These are phyloP conservation scores for Xyrichtys novacula DNA, from an alignment of 2,797 vertebrate species.

Conservation along the genomic window DNA sequence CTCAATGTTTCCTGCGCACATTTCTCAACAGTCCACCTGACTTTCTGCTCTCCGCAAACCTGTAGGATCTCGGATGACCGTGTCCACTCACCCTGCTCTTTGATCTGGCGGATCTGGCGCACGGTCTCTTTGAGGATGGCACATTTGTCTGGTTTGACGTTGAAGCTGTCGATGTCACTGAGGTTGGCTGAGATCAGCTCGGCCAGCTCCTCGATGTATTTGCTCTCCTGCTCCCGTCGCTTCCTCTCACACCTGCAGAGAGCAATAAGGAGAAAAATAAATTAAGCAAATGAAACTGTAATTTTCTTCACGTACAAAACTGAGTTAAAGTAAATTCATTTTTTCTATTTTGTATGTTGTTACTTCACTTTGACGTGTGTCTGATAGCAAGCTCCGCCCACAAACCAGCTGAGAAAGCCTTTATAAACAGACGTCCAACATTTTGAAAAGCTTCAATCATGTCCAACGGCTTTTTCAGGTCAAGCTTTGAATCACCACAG, in stretches of 20 bases:
- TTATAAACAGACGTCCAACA: too few species aligned
- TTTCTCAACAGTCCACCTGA: constrained; percentile 15
- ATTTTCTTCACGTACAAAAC: neutral
- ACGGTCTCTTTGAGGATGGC: constrained; percentile 99
- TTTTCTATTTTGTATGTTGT: too few species aligned
- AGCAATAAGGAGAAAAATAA: constrained; percentile 28
- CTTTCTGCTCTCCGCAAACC: constrained; percentile 8
- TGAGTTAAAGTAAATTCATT: too few species aligned
- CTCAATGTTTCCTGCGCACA: constrained; percentile 22
- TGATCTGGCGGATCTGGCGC: constrained; percentile 98
- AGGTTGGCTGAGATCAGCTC: constrained; percentile 99
- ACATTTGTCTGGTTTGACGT: constrained; percentile 99
- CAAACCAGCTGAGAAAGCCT: too few species aligned
- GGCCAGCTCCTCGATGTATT: constrained; percentile 97
- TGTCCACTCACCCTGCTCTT: constrained; percentile 92
- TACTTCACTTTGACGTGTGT: too few species aligned
- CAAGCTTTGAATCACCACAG: too few species aligned
- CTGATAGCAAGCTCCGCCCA: too few species aligned
- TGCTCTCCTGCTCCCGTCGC: constrained; percentile 97
- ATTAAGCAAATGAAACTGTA: constrained; percentile 1
- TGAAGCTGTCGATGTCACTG: constrained; percentile 98
- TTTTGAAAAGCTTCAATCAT: too few species aligned
- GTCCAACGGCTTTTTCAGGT: too few species aligned
- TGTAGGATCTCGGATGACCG: constrained; percentile 17
- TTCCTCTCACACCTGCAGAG: constrained; percentile 92